Evolutionary conservation across 2,888 invertebrate genomes (phyloP), one percentile per base, ranked within the genome.

Genomic region (Aelia acuminata): DNA sequence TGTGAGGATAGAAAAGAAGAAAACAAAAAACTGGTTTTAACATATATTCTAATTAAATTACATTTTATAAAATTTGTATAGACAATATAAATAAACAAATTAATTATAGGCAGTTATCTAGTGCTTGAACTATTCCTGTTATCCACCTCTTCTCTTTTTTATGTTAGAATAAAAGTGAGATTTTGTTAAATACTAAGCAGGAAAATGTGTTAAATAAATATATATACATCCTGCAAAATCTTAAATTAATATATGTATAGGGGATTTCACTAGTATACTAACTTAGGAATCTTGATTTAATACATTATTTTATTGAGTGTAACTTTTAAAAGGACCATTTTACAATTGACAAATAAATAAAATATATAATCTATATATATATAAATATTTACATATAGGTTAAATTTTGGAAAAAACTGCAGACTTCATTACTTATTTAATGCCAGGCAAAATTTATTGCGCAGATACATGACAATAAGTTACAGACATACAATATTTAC

Each of bases 51-150:
- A 80, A 70, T 70, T 87, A 87, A 87, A 70, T 87, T 47, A 87
- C 70, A 63, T 87, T 87, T 87, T 87, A 87, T 87, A 87, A 87
- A 70, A 31, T 87, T 87, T 87, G 63, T 87, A 87, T 87, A 87
- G 87, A 87, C 63, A 87, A 57, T 87, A 87, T 48, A 87, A 87
- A 87, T 87, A 87, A 70, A 87, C 57, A 49, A 85, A 48, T 84
- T 35, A 49, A 48, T 84, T 35, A 49, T 49, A 50, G 84, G 31
- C 50, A 84, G 47, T 84, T 84, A 3, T 80, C 43, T 80, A 80
- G 43, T 75, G 43, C 39, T 31, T 75, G 3, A 75, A 80, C 63
- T 43, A 47, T 35, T 80, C 80, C 80, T 80, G 39, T 80, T 80
- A 43, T 43, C n/a, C 43, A n/a, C 57, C 26, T 39, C 35, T 7